These are phyloP conservation scores for Oreochromis spilurus DNA, from an alignment of 2,113 vertebrate genomes.

Conservation along the genomic window DNA sequence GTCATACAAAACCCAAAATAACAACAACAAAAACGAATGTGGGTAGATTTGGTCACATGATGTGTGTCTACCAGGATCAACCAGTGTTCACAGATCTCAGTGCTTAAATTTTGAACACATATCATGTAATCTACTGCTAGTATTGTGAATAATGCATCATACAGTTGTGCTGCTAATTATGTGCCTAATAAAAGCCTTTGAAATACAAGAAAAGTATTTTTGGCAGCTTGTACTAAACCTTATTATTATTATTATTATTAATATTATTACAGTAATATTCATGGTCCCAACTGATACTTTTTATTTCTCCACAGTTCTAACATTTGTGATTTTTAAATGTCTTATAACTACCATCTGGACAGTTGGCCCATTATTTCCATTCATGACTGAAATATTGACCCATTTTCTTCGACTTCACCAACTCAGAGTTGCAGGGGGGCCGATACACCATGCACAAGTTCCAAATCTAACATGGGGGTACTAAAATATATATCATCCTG, in stretches of 20 bases:
- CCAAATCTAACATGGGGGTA: no score
- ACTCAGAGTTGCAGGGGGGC: not conserved
- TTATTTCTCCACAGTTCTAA: not conserved
- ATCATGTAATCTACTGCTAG: not conserved
- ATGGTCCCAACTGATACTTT: not conserved
- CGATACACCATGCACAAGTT: fast-evolving
- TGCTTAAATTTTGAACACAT: not conserved
- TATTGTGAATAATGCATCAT: not conserved
- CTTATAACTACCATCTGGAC: not conserved
- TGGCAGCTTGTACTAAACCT: not conserved
- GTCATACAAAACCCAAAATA: not conserved
- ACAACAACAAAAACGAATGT: not conserved
- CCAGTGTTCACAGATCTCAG: not conserved
- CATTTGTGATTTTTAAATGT: not conserved
- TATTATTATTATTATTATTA: not conserved
- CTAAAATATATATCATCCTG: not conserved
- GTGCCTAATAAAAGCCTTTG: not conserved
- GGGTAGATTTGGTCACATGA: not conserved
- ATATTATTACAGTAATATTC: not conserved
- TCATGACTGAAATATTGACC: not conserved
- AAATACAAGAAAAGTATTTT: fast-evolving
- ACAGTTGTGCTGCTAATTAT: not conserved
- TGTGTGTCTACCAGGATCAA: not conserved
- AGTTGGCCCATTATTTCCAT: not conserved
- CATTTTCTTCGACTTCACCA: not conserved